Evolutionary conservation across 2,797 vertebrate species (phyloP).

Genomic region (Poliocrania exsul): DNA sequence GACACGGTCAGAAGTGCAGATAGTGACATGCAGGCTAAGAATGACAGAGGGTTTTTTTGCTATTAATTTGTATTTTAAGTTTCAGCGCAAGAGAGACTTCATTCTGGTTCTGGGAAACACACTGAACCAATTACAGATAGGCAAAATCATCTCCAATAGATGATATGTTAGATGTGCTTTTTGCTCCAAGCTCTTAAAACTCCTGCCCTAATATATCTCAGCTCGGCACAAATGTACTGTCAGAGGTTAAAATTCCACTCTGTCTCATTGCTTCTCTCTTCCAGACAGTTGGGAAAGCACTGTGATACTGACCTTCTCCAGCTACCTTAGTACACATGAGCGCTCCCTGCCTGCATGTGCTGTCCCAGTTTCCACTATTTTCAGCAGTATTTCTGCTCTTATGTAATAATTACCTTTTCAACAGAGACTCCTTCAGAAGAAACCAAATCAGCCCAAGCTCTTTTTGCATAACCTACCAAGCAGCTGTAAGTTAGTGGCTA

Average conservation of each 20-base stretch:
- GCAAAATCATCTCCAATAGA: neutral
- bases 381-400: conserved; percentile 10
- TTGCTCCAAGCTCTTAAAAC: neutral
- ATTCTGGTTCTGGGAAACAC: neutral
- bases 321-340: neutral
- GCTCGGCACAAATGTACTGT: neutral
- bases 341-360: neutral
- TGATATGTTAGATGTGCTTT: accelerated
- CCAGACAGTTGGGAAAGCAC: neutral
- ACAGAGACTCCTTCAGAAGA: neutral
- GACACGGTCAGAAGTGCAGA: neutral
- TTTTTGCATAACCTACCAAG: neutral
- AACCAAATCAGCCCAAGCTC: neutral
- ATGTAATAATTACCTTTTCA: neutral
- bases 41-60: neutral
- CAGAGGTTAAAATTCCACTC: neutral
- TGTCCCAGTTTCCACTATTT: conserved; percentile 21
- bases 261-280: neutral
- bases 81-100: neutral
- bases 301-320: neutral
- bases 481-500: neutral
- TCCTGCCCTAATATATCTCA: neutral
- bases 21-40: neutral
- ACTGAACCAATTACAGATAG: neutral
- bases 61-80: neutral